A percentile compares a stretch with the other conserved stretches of the same genome.
These are phyloP conservation scores for Drosophila subsilvestris DNA, from an alignment of 2,888 invertebrate species.

Conservation along the genomic window DNA sequence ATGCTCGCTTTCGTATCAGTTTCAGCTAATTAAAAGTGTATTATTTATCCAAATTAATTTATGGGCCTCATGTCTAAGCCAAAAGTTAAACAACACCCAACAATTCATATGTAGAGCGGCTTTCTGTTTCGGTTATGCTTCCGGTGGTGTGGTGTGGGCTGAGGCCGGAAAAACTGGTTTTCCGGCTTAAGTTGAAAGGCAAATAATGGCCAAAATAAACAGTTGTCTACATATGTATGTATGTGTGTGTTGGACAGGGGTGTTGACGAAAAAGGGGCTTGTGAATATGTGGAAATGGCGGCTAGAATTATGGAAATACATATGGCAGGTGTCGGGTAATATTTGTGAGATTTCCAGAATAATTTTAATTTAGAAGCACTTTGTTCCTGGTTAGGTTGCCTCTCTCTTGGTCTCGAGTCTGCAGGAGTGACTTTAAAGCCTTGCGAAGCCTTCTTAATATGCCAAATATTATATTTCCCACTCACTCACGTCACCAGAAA, in stretches of 20 bases:
- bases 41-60: constrained; percentile 72
- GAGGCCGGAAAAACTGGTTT: constrained; percentile 62
- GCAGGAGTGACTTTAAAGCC: too few species aligned
- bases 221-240: constrained; percentile 1
- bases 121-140: neutral
- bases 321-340: neutral
- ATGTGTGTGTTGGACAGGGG: constrained; percentile 19
- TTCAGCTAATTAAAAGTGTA: constrained; percentile 77
- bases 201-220: constrained; percentile 52
- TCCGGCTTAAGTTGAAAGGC: constrained; percentile 53
- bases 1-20: constrained; percentile 1
- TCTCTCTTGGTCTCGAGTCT: too few species aligned
- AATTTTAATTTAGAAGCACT: neutral
- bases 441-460: too few species aligned
- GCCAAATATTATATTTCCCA: too few species aligned
- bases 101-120: constrained; percentile 16
- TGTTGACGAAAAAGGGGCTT: neutral
- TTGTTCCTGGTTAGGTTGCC: neutral
- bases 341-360: neutral
- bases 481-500: too few species aligned
- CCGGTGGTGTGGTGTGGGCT: neutral
- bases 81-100: constrained; percentile 60
- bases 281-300: neutral
- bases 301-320: neutral
- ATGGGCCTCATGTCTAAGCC: constrained; percentile 57